Conservation (phyloP, 2,888 invertebrate genomes). For the Spodoptera picta region DNA sequence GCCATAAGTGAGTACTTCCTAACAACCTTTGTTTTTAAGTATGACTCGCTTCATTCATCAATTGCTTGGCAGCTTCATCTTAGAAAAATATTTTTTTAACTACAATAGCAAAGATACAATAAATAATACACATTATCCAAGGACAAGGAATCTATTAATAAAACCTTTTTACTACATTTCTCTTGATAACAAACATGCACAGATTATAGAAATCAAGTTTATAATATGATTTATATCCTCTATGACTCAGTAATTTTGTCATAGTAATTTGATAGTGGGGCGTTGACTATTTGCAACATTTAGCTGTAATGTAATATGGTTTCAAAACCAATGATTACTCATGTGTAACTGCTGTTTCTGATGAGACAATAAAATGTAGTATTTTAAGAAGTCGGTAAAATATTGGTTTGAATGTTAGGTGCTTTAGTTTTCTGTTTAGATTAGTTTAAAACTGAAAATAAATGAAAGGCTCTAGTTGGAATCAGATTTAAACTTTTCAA, state of each 20-base stretch:
- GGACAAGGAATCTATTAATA: neutral
- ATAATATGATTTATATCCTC: slow-evolving; percentile 38
- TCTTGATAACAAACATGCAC: slow-evolving; percentile 8
- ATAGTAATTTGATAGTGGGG: slow-evolving; percentile 39
- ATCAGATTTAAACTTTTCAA: neutral
- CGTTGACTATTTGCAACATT: slow-evolving; percentile 30
- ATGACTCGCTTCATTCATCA: too few species aligned
- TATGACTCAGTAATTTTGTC: slow-evolving; percentile 47
- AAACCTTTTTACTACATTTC: slow-evolving; percentile 7
- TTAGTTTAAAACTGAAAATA: neutral
- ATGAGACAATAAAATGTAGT: too few species aligned
- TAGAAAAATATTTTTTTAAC: too few species aligned
- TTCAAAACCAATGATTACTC: slow-evolving; percentile 19
- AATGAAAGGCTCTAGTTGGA: slow-evolving; percentile 24
- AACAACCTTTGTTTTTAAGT: too few species aligned
- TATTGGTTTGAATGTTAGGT: too few species aligned
- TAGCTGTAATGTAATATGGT: slow-evolving; percentile 27
- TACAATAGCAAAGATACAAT: too few species aligned
- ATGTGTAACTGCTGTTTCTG: neutral
- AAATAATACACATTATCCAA: neutral
- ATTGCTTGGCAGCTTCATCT: too few species aligned
- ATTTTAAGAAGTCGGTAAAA: too few species aligned
- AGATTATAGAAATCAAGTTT: slow-evolving; percentile 18
- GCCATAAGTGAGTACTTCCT: too few species aligned
- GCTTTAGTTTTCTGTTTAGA: too few species aligned